Base-by-base conservation (phyloP, 2,888 invertebrate genomes). In the Andrena marginata region DNA sequence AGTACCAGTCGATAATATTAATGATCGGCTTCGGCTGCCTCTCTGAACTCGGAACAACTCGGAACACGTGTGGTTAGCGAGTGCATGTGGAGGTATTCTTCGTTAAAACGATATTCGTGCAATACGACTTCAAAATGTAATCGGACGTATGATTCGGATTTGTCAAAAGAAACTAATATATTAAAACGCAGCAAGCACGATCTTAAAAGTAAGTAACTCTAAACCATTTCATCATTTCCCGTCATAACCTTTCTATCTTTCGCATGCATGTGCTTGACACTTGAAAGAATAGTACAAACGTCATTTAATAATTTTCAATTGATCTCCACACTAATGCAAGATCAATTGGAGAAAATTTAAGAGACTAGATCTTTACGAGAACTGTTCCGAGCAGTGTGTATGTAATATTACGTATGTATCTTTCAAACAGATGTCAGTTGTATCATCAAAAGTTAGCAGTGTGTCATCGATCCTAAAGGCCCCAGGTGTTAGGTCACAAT, bases 351-450 rank as follows among this genome's bases (percentile, higher is more conserved):
- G 10, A 67, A 29, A 2, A n/a, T 29, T 31, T 31, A 4, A 20
- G 42, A 10, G 10, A 64, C n/a, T 33, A 26, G 23, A 33, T 26
- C 23, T 68, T 23, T 6, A 70, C 6, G 5, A 42, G 29, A 77
- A 8, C 20, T 16, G 16, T 3, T 33, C 51, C 20, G 13, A 6
- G 6, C 16, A n/a, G 23, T 73, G 10, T 64, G 3, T 48, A 10
- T 31, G 59, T 20, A 65, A 63, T 67, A 20, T 48, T 63, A 51
- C 10, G 10, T 59, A 29, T 69, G 10, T 67, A 8, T 75, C 2
- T 85, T 64, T 71, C 16, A 26, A 64, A 65, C 84, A 94, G 94
- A 94, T 94, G 94, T 94, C 94, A 42, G 89, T 94, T 13, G 86
- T 93, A 59, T 94, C 94, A 2, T 92, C 93, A 16, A 88, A 92